Evolutionary conservation across 2,888 invertebrate species (phyloP), one percentile per base, ranked within the genome.

Genomic region (Scelioninae gen. 1): DNA sequence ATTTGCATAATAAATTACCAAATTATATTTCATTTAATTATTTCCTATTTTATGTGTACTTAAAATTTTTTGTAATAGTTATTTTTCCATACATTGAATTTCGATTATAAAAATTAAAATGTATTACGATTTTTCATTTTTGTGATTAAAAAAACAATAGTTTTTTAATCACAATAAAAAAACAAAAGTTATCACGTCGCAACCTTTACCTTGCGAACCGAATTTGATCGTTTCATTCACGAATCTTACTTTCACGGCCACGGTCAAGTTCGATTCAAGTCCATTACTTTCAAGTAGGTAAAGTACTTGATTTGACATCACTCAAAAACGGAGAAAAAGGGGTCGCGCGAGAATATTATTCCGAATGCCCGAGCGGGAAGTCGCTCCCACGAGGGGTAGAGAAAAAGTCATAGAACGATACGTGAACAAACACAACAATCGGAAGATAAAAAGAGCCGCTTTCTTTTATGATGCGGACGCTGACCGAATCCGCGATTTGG

Each of bases 231-330:
- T 56, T 71, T 60, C 82, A 82, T 77, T 82, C 76, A 76, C 76
- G 71, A 76, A 82, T 51, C 66, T 82, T 76, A 71, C 71, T 76
- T 72, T 72, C 82, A 76, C 60, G 76, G 82, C 53, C 76, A 82
- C 66, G 82, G 82, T 72, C 82, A 82, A 76, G 82, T 76, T 81
- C 71, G 49, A 76, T 71, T 65, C 75, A 51, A 49, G 60, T 40
- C 71, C 76, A 65, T 76, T 82, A 76, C 76, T 66, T 71, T 65
- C 63, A 13, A 56, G 58, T 32, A 77, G 45, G 58, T 32, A 69
- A 51, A 55, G 69, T 55, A 63, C 63, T 78, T 71, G 66, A 69
- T 58, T 68, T 47, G 58, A 65, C 71, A 71, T 51, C 66, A 51
- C 43, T 79, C 34, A 34, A 56, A 78, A 56, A 55, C 16, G 51